These are phyloP conservation scores for Sander lucioperca DNA, from an alignment of 2,113 vertebrate genomes.

Conservation along the genomic window DNA sequence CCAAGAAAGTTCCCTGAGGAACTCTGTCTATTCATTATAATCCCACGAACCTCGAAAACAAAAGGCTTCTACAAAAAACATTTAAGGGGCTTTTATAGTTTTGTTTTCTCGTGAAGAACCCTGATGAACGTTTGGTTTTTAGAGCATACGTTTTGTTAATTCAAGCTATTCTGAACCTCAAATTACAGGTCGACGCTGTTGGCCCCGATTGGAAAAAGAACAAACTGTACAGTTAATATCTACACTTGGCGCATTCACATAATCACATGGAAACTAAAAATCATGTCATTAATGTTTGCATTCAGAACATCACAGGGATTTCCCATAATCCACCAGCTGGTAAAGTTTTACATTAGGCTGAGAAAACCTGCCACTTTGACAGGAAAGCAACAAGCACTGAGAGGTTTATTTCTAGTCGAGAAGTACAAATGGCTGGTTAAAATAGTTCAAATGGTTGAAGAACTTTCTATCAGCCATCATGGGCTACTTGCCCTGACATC, in stretches of 20 bases:
- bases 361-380: conserved; percentile 7
- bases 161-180: conserved; percentile 53
- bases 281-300: conserved; percentile 42
- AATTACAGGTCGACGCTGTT: conserved; percentile 43
- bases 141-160: conserved; percentile 57
- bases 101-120: conserved; percentile 57
- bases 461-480: conserved; percentile 34
- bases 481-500: conserved; percentile 38
- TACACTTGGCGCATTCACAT: conserved; percentile 64
- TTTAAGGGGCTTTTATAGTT: conserved; percentile 9
- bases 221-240: conserved; percentile 75
- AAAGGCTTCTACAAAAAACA: conserved; percentile 21
- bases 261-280: conserved; percentile 50
- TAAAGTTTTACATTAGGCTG: conserved; percentile 32
- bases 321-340: conserved; percentile 52
- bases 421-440: conserved; percentile 41
- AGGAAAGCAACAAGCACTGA: conserved; percentile 33
- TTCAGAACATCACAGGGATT: conserved; percentile 40
- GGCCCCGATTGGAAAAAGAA: conserved; percentile 62
- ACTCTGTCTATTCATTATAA: not conserved
- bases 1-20: conserved; percentile 54
- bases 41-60: no score
- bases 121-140: conserved; percentile 50
- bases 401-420: conserved; percentile 27
- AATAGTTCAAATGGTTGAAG: conserved; percentile 20